Evolutionary conservation across 2,888 invertebrate genomes (phyloP), one percentile per base, ranked within the genome.

Genomic region (Cordylochernes scorpioides): DNA sequence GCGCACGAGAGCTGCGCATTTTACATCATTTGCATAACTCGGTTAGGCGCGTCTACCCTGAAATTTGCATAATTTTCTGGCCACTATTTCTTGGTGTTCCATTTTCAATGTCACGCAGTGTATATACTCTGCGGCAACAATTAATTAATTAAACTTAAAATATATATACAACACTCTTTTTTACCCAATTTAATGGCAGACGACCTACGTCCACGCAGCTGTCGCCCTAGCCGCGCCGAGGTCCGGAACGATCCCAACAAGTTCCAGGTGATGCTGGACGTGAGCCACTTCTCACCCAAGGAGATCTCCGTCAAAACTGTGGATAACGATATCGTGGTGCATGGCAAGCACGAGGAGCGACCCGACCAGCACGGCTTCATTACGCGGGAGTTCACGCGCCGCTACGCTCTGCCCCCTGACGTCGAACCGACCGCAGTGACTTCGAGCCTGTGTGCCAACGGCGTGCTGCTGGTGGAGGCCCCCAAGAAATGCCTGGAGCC

Each of bases 291-390:
- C 28, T 28, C 28, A 14, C 39, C 39, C 1, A 25, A 32, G 3
- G 39, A 39, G 19, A 30, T 39, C 7, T 25, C 32, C 5, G 42
- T 42, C 14, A 42, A 42, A 14, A 38, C 39, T 3, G 28, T 42
- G 6, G 40, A 37, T 18, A 33, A 41, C 28, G 27, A 18, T 13
- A 25, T 40, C 10, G 39, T 41, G 3, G 33, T 42, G 17, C 33
- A 39, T 10, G 42, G 39, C 8, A 39, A 39, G 16, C 42, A 42
- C 24, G 42, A 42, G 24, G 42, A 42, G 13, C 33, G 33, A 8
- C 19, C 21, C 4, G 42, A 42, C 27, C 36, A 42, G 22, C 40
- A 41, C 25, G 42, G 42, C 3, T 39, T 34, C 17, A 29, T 42
- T 7, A 30, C 32, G 14, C 24, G 42, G 2, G 33, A 41, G n/a